Base-by-base conservation (phyloP, 2,797 vertebrate genomes). In the Malacoraja senta region DNA sequence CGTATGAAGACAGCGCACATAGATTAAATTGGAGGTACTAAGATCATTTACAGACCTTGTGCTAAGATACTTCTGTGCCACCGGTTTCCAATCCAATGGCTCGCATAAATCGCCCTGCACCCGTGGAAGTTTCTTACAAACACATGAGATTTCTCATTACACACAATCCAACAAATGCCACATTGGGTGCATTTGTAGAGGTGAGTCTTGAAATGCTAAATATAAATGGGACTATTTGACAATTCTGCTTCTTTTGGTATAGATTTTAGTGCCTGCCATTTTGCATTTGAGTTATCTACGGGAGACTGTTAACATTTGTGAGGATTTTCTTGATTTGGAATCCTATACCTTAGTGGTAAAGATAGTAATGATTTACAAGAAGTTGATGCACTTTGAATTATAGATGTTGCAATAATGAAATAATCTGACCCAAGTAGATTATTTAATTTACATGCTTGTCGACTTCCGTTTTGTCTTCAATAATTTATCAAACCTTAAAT, bases 131-230 rank as follows among this genome's bases (percentile, higher is more conserved):
- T 94, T 98, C 97, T 97, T 98, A 99, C 97, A 98, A 98, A 95
- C 97, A 98, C 95, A 99, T 99, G 98, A 97, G 98, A 93, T 99
- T 99, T 95, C 97, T 99, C 29, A 99, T 99, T 95, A 99, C 98
- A 6, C 99, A 99, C 96, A 99, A 99, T 96, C 99, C 99, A 93
- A 99, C 98, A 93, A 97, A 99, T 26, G 97, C 97, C 95, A 99
- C 98, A 0, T 97, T 99, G 93, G 97, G 93, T 95, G 97, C 97
- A 93, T 99, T 99, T 95, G 97, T 98, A 29, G 97, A 99, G 98
- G 99, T 99, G 96, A 97, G 96, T 90, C 12, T 38, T 26, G 65
- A 68, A 86, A 21, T 61, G n/a, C n/a, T 44, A 78, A 93, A 83
- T 15, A 93, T 53, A 78, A 63, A 35, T 88, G 17, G 35, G 61